These are phyloP conservation scores for Chelmon rostratus DNA, from an alignment of 2,797 vertebrate genomes.

Conservation along the genomic window DNA sequence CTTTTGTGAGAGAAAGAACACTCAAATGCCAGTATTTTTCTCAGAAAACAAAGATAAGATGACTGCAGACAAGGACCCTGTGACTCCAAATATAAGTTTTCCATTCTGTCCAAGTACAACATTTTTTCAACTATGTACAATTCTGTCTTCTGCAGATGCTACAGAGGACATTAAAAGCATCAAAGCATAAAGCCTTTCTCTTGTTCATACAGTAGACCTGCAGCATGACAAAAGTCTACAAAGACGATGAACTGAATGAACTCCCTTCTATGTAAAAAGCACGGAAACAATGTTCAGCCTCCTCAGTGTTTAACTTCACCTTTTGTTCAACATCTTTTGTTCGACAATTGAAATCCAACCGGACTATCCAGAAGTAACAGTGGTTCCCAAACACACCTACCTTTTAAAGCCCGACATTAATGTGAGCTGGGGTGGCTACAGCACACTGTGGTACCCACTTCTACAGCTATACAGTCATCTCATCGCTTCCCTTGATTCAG, in stretches of 20 bases:
- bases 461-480: background rate
- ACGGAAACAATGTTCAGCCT: too few relatives aligned
- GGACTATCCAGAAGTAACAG: too few relatives aligned
- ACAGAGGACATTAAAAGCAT: background rate
- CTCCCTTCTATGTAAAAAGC: too few relatives aligned
- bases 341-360: too few relatives aligned
- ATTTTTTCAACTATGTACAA: background rate
- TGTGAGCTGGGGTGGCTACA: too few relatives aligned
- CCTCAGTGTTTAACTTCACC: too few relatives aligned
- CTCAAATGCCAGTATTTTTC: conserved; percentile 4
- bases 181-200: background rate
- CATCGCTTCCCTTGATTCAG: background rate
- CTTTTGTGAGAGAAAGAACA: background rate
- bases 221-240: background rate
- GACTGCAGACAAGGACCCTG: background rate
- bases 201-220: background rate
- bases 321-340: too few relatives aligned
- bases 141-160: background rate
- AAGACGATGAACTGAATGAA: background rate
- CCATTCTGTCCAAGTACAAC: background rate
- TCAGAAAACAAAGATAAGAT: background rate
- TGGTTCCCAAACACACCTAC: too few relatives aligned
- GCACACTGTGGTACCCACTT: too few relatives aligned
- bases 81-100: background rate
- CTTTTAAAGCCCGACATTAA: too few relatives aligned